phyloP scores from a whole-genome alignment of 2,113 vertebrate species.

The Lamprotornis superbus region DNA sequence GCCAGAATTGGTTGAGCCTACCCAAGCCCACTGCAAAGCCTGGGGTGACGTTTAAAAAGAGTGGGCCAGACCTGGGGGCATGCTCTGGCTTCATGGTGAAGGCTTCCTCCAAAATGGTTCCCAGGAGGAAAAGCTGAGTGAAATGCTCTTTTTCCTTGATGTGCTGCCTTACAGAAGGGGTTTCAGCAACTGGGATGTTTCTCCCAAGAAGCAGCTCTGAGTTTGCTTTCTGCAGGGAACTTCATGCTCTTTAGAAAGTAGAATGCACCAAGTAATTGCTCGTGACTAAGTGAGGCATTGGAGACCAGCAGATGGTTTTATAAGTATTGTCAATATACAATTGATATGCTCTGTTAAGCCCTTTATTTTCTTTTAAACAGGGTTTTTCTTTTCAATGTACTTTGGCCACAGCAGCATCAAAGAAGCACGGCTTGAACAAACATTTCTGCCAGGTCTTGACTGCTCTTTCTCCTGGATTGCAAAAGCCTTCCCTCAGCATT shows the following conservation, averaged over 20 bases:
- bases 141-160: fast-evolving
- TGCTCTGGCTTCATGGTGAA: fast-evolving
- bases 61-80: background rate
- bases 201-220: background rate
- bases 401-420: background rate
- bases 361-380: background rate
- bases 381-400: background rate
- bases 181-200: background rate
- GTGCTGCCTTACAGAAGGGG: background rate
- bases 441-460: background rate
- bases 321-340: background rate
- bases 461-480: background rate
- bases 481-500: fast-evolving
- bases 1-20: background rate
- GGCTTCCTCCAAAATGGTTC: background rate
- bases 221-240: background rate
- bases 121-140: background rate
- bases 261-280: background rate
- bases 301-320: background rate
- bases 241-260: background rate
- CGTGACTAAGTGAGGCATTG: background rate
- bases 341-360: background rate
- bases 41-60: background rate
- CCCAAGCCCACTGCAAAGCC: background rate
- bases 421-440: background rate